Conservation (phyloP, 2,888 invertebrate genomes). For the Cosmia trapezina region DNA sequence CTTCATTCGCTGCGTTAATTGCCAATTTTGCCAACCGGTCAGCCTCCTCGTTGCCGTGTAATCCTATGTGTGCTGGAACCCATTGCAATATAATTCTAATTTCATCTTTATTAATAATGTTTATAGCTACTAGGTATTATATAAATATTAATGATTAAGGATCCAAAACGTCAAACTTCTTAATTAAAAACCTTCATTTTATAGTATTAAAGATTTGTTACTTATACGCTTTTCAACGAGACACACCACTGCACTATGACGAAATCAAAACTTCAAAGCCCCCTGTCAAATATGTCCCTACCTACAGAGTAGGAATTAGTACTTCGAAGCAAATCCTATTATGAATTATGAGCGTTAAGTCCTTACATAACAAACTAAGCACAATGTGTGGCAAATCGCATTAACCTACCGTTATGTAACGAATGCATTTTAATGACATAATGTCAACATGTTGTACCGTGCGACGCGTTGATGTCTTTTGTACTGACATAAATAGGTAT, state of each 20-base stretch:
- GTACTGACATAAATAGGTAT: slow-evolving; percentile 38
- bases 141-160: background rate
- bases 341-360: slow-evolving; percentile 31
- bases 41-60: too few relatives aligned
- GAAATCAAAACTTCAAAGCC: slow-evolving; percentile 20
- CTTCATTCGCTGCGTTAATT: too few relatives aligned
- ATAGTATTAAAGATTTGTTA: background rate
- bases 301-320: slow-evolving; percentile 8
- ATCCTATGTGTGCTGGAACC: too few relatives aligned
- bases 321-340: slow-evolving; percentile 38
- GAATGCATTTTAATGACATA: slow-evolving; percentile 43
- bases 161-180: background rate
- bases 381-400: slow-evolving; percentile 55
- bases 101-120: too few relatives aligned
- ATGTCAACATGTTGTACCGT: slow-evolving; percentile 22
- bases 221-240: background rate
- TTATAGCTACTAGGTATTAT: too few relatives aligned
- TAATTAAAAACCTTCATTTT: background rate
- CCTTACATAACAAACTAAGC: slow-evolving; percentile 50
- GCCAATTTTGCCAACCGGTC: too few relatives aligned
- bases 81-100: too few relatives aligned
- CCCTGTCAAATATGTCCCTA: too few relatives aligned
- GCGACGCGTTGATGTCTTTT: slow-evolving; percentile 85
- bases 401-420: slow-evolving; percentile 47
- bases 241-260: background rate